Evolutionary conservation across 2,888 invertebrate genomes (phyloP).

Genomic region (Parnassius apollo): DNA sequence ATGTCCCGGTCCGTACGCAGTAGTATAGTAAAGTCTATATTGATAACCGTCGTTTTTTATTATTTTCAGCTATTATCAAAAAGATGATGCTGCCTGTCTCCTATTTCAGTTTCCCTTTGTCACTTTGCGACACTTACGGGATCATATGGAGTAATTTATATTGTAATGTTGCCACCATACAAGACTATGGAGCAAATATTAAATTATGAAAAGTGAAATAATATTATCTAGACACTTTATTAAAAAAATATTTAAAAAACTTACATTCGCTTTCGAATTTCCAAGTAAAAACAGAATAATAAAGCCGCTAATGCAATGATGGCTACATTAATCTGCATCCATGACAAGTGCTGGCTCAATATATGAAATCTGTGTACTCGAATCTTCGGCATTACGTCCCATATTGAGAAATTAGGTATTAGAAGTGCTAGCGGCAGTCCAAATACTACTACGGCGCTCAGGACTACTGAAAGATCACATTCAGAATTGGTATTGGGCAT

Average conservation of each 20-base stretch:
- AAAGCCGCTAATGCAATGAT: constrained; percentile 46
- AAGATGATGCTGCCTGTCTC: too few species aligned
- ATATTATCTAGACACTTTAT: too few species aligned
- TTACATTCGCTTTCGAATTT: constrained; percentile 67
- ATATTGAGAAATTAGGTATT: constrained; percentile 61
- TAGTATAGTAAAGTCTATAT: too few species aligned
- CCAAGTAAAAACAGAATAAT: constrained; percentile 64
- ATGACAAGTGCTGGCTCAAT: constrained; percentile 50
- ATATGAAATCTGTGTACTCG: constrained; percentile 55
- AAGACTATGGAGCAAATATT: too few species aligned
- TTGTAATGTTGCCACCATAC: too few species aligned
- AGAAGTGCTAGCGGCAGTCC: constrained; percentile 61
- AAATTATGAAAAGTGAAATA: too few species aligned
- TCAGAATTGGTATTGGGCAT: constrained; percentile 25
- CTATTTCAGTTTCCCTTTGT: too few species aligned
- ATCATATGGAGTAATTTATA: too few species aligned
- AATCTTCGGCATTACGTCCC: constrained; percentile 64
- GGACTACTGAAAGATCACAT: constrained; percentile 34
- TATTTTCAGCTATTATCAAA: too few species aligned
- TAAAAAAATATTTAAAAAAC: constrained; percentile 22
- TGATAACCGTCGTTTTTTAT: too few species aligned
- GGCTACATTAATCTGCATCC: constrained; percentile 56
- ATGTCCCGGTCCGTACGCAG: too few species aligned
- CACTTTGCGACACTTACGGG: too few species aligned
- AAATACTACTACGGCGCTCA: constrained; percentile 51